Percentiles rank a stretch among this genome's conserved stretches.
Conservation (phyloP, 37 sponge, comb jelly and placozoan species). For the Beroe forskalii region DNA sequence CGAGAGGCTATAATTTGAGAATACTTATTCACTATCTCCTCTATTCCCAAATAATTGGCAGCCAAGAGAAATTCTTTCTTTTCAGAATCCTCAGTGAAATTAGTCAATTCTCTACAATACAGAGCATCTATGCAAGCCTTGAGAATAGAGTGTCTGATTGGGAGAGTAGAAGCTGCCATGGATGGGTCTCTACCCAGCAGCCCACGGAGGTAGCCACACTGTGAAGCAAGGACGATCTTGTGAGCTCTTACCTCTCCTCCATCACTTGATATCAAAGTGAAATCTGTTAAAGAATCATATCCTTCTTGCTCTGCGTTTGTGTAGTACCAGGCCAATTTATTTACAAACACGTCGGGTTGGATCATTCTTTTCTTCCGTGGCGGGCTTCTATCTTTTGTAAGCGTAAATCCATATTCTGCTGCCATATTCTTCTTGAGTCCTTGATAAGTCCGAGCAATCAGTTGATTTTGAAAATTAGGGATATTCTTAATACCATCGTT, state of each 20-base stretch:
- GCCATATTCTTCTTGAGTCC: too few relatives aligned
- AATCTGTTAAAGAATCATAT: neutral
- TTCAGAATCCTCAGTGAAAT: neutral
- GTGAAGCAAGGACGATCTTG: neutral
- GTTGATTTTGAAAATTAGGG: too few relatives aligned
- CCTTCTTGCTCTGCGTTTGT: neutral
- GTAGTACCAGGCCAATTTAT: neutral
- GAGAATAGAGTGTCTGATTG: neutral
- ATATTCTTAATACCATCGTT: too few relatives aligned
- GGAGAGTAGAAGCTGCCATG: neutral
- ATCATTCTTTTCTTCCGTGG: too few relatives aligned
- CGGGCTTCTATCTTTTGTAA: too few relatives aligned
- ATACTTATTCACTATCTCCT: neutral
- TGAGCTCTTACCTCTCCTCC: neutral
- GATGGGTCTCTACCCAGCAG: neutral
- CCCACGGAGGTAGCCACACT: neutral
- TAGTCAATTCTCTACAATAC: too few relatives aligned
- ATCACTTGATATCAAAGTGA: neutral
- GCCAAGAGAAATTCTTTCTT: neutral
- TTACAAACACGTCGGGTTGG: neutral
- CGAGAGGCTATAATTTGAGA: neutral
- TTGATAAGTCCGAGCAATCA: too few relatives aligned
- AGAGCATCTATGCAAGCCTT: neutral
- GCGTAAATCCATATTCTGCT: too few relatives aligned
- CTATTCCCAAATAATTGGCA: neutral